Base-by-base conservation (phyloP, 2,888 invertebrate genomes). In the Apeira syringaria region DNA sequence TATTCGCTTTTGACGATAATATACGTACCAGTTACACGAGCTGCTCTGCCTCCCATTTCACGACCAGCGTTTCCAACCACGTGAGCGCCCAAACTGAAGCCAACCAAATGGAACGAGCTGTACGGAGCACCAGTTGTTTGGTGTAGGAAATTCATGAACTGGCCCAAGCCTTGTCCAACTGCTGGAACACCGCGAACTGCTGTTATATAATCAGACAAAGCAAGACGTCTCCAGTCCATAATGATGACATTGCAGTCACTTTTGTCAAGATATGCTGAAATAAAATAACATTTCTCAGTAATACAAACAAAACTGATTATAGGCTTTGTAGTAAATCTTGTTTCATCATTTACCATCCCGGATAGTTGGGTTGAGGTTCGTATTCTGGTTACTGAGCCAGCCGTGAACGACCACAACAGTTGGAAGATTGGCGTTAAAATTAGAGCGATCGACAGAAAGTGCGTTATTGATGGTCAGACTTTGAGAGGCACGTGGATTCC, bases 71-170 rank as follows among this genome's bases (percentile, higher is more conserved):
- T 70, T 0, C 77, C 80, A 17, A 72, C 77, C 1, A 76, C 33
- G 40, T 81, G 80, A 10, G 71, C 78, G 2, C 80, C 80, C 38
- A 80, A 58, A 38, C 78, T 76, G 59, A 75, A 74, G 3, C 80
- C 80, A 5, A 74, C 59, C 4, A 80, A 44, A 39, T 80, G 80
- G 44, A 79, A 63, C 3, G 46, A 47, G n/a, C 47, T 46, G 11
- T 51, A 61, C 0, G 56, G 44, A 3, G 57, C 61, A 0, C 73
- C 74, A 11, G 69, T 64, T 1, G 49, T 50, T 0, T 18, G 26
- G 41, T 51, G 56, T 1, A 80, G 38, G 56, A 61, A 74, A 5
- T 48, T 48, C 11, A 80, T 29, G 49, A 79, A 80, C 17, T 65
- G 60, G 22, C 78, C 81, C 6, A 82, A 46, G 1, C 65, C 67